These are phyloP conservation scores for Spodoptera frugiperda DNA, from an alignment of 1,140 invertebrate species.

Conservation along the genomic window DNA sequence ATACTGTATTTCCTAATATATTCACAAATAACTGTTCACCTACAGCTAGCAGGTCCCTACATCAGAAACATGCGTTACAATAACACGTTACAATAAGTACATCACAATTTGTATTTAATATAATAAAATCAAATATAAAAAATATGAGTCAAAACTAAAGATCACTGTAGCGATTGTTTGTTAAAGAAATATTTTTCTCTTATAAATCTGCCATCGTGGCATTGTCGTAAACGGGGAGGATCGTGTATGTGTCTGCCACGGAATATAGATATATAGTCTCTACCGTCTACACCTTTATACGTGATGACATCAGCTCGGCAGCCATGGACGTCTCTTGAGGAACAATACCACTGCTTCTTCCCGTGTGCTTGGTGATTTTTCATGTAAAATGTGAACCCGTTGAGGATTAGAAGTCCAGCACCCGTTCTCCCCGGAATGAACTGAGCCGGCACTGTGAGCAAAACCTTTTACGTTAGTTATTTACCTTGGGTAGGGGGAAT, in stretches of 20 bases:
- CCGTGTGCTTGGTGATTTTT: conserved; percentile 82
- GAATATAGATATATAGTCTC: conserved; percentile 82
- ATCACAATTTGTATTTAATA: conserved; percentile 74
- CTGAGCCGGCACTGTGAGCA: conserved; percentile 80
- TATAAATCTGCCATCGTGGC: conserved; percentile 80
- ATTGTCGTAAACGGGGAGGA: conserved; percentile 76
- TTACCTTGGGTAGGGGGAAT: conserved; percentile 61
- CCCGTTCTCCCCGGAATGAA: conserved; percentile 81
- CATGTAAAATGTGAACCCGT: conserved; percentile 83
- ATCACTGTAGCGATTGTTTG: conserved; percentile 67
- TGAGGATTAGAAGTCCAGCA: conserved; percentile 75
- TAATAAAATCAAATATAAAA: conserved; percentile 56
- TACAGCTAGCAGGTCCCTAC: conserved; percentile 80
- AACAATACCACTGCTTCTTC: conserved; percentile 83
- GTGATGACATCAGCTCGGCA: conserved; percentile 81
- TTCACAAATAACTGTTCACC: conserved; percentile 68
- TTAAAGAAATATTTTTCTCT: conserved; percentile 77
- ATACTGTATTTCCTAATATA: conserved; percentile 82
- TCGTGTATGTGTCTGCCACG: conserved; percentile 78
- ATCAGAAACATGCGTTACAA: conserved; percentile 73
- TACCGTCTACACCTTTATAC: conserved; percentile 75
- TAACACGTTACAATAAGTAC: conserved; percentile 77
- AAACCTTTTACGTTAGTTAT: conserved; percentile 69
- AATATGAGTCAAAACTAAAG: conserved; percentile 54
- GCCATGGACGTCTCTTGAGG: conserved; percentile 78